Percentiles rank a stretch among this genome's conserved stretches.
Conservation (phyloP, 2,888 invertebrate species). For the Leptopilina syphax region DNA sequence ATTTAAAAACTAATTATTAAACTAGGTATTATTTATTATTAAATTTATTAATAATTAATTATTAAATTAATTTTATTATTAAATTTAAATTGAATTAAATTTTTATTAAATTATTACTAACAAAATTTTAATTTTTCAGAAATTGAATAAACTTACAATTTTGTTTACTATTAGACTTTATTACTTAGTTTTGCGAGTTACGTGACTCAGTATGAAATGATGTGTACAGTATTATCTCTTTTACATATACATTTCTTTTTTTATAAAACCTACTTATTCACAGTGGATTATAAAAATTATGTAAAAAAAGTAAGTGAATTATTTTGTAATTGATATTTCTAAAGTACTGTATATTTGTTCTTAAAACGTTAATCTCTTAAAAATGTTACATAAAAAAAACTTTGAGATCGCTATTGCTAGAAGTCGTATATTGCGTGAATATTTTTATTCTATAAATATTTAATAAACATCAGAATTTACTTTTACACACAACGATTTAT, state of each 20-base stretch:
- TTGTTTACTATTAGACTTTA: too few relatives aligned
- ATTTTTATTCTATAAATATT: not conserved
- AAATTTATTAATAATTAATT: too few relatives aligned
- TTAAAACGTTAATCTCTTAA: constrained; percentile 52
- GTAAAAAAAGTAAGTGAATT: constrained; percentile 1
- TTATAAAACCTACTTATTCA: constrained; percentile 29
- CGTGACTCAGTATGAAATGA: constrained; percentile 42
- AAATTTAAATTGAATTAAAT: too few relatives aligned
- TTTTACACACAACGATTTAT: constrained; percentile 13
- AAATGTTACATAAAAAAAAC: constrained; percentile 82
- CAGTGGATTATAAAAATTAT: constrained; percentile 33
- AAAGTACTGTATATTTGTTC: not conserved
- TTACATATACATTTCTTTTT: constrained; percentile 23
- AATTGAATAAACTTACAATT: too few relatives aligned
- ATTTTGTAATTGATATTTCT: not conserved
- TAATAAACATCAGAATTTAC: constrained; percentile 9
- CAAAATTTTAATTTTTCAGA: too few relatives aligned
- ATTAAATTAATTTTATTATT: too few relatives aligned
- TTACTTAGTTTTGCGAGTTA: too few relatives aligned
- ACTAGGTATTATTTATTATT: too few relatives aligned
- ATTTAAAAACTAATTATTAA: too few relatives aligned
- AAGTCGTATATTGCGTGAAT: constrained; percentile 1
- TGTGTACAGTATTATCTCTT: constrained; percentile 43
- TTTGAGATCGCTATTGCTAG: constrained; percentile 73
- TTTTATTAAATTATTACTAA: too few relatives aligned